These are phyloP conservation scores for Drosophila watanabei DNA, from an alignment of 1,140 invertebrate species.

Conservation along the genomic window DNA sequence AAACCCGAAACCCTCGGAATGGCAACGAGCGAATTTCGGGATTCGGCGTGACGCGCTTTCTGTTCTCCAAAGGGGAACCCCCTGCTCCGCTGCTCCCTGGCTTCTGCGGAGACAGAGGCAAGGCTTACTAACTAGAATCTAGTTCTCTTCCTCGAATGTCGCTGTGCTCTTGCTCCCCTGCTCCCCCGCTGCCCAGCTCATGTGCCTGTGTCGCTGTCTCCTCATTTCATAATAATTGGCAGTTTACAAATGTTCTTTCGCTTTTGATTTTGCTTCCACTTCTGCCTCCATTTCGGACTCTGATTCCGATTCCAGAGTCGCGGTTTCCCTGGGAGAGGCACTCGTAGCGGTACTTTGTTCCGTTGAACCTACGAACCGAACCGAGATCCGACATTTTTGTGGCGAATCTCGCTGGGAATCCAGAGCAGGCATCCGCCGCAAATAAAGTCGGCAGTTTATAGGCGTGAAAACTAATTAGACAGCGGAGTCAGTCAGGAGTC, in stretches of 20 bases:
- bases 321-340: constrained; percentile 34
- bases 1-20: constrained; percentile 50
- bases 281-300: constrained; percentile 22
- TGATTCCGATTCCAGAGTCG: constrained; percentile 28
- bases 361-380: constrained; percentile 63
- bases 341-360: constrained; percentile 70
- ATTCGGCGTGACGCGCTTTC: constrained; percentile 79
- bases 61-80: constrained; percentile 32
- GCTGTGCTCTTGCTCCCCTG: constrained; percentile 41
- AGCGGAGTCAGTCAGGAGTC: constrained; percentile 51
- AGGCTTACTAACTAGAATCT: constrained; percentile 53
- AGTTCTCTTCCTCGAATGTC: constrained; percentile 64
- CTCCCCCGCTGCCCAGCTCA: constrained; percentile 1
- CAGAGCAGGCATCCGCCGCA: constrained; percentile 62
- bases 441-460: constrained; percentile 73
- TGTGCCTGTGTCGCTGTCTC: constrained; percentile 62
- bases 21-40: constrained; percentile 67
- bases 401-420: constrained; percentile 49
- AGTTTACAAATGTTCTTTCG: constrained; percentile 81
- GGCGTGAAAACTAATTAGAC: constrained; percentile 80
- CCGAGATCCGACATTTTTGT: constrained; percentile 55
- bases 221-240: constrained; percentile 81
- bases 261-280: constrained; percentile 74
- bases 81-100: background rate
- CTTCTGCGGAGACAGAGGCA: background rate